phyloP scores from a whole-genome alignment of 2,113 vertebrate species.

The Mandrillus leucophaeus region DNA sequence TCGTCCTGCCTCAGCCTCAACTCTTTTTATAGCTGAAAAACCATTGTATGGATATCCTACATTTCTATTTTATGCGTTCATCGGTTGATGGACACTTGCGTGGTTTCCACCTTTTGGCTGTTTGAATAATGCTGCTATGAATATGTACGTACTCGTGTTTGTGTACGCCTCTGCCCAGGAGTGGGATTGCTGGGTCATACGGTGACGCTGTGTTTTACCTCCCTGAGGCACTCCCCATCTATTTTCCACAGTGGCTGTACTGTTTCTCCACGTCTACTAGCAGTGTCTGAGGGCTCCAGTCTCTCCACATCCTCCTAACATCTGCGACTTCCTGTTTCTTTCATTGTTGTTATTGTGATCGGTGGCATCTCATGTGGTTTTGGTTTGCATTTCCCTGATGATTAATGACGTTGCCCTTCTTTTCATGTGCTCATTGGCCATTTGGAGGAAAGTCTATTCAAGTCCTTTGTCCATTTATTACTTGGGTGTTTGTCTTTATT shows the following conservation, averaged over 20 bases:
- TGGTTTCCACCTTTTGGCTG: background rate
- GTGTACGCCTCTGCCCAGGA: background rate
- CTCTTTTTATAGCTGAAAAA: no score
- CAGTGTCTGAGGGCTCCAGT: fast-evolving
- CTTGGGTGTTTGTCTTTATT: background rate
- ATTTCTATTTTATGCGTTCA: no score
- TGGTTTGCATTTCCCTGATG: background rate
- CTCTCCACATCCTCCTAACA: background rate
- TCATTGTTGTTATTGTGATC: background rate
- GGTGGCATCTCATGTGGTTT: background rate
- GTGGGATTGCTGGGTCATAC: background rate
- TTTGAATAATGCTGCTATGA: background rate
- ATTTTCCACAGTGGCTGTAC: background rate
- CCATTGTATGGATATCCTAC: fast-evolving
- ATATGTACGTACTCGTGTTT: no score
- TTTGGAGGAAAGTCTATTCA: background rate
- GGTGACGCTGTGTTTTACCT: fast-evolving
- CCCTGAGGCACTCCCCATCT: background rate
- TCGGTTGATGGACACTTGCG: background rate
- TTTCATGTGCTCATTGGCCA: background rate
- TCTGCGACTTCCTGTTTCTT: background rate
- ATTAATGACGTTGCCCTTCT: background rate
- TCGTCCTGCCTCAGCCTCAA: no score
- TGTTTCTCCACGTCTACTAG: background rate
- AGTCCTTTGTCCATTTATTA: background rate